Base-by-base conservation (phyloP, 2,888 invertebrate species). In the Nemapogon koenigi region DNA sequence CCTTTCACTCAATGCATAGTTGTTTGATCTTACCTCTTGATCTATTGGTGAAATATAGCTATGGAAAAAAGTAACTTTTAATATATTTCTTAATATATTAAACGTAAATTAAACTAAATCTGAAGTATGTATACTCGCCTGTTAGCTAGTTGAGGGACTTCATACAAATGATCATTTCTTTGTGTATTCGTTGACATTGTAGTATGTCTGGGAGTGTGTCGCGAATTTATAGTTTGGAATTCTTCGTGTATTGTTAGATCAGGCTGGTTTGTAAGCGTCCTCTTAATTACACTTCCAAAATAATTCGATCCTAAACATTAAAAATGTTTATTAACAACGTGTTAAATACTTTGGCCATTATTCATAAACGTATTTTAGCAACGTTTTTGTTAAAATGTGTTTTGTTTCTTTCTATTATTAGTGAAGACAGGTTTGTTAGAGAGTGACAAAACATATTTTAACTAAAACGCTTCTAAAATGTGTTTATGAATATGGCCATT, bases 211-310 rank as follows among this genome's bases (percentile, higher is more conserved):
- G 62, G 67, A 0, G 60, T 59, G 18, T 65, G 52, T 42, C 69
- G 56, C 55, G 91, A 91, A 59, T 91, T 91, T 66, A 92, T 87
- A 49, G 90, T 91, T 46, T 85, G 86, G 48, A 87, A 86, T 47
- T 84, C 86, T 13, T 86, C 84, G 46, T 84, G 84, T 38, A 78
- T 82, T 2, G 91, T 92, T 53, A 93, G 70, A 64, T 93, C 93
- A 38, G 92, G 92, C 57, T 90, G 94, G 44, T 89, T 84, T 11
- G 86, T 87, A 44, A 90, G 59, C 39, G 88, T 87, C 59, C 92
- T 88, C 69, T 91, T 92, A 70, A 91, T 88, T 47, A 89, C 88
- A 54, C 88, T 90, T 29, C 89, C 89, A 62, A 89, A 89, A 69
- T 90, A 92, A 70, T 91, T 90, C 45, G 75, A 57, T 44, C 69